These are phyloP conservation scores for Phenganax marumi DNA, from an alignment of 92 coral and sea anemone genomes.

Conservation along the genomic window DNA sequence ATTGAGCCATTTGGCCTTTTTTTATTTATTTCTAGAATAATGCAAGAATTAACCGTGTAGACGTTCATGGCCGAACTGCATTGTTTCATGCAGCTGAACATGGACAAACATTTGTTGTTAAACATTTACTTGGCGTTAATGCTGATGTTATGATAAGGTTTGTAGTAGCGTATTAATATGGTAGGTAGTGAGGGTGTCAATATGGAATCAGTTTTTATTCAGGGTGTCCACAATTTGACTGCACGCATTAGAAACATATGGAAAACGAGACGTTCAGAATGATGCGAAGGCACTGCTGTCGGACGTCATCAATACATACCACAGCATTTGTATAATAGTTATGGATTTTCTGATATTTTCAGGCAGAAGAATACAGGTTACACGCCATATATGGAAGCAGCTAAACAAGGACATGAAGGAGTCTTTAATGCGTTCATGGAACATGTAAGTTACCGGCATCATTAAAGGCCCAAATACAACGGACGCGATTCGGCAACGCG, in stretches of 20 bases:
- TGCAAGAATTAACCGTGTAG: constrained; percentile 76
- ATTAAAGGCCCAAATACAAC: not conserved
- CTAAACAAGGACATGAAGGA: constrained; percentile 75
- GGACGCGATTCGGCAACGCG: too few species aligned
- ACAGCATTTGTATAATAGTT: not conserved
- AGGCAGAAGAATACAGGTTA: constrained; percentile 48
- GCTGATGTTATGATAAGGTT: constrained; percentile 79
- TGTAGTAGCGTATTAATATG: not conserved
- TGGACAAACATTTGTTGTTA: constrained; percentile 73
- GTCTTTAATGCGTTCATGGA: constrained; percentile 65
- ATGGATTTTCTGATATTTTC: not conserved
- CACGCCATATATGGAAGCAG: constrained; percentile 82
- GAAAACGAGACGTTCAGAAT: too few species aligned
- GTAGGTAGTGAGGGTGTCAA: not conserved
- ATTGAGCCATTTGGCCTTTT: not conserved
- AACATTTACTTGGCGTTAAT: constrained; percentile 66
- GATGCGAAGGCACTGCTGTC: too few species aligned
- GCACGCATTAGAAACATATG: too few species aligned
- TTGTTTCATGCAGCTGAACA: constrained; percentile 79
- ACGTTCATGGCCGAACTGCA: constrained; percentile 67
- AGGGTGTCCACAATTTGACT: too few species aligned
- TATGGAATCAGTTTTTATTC: not conserved
- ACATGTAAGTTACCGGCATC: constrained; percentile 38
- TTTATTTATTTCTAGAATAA: constrained; percentile 54
- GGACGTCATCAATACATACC: not conserved